Conservation (phyloP, 1,140 invertebrate species). For the Pseudoatta argentina region DNA sequence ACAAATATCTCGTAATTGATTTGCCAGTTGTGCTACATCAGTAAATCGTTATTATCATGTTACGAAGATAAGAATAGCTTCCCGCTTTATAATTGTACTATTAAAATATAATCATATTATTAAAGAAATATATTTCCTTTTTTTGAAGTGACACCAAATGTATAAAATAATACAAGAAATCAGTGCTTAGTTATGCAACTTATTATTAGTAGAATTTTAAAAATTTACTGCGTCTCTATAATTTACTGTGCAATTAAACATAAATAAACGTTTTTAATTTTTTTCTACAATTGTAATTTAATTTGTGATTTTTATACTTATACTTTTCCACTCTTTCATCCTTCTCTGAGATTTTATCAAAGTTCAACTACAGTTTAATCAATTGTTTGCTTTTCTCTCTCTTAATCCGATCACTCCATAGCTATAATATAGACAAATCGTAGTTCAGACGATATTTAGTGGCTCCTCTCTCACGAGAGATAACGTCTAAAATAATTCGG, state of each 20-base stretch:
- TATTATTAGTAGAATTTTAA: neutral
- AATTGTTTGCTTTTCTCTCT: neutral
- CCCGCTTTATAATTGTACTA: neutral
- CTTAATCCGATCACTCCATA: neutral
- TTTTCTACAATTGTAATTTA: neutral
- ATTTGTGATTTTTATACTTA: neutral
- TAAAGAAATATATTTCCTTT: neutral
- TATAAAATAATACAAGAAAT: neutral
- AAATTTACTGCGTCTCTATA: neutral
- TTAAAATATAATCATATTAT: neutral
- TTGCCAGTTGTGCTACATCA: neutral
- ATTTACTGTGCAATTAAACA: neutral
- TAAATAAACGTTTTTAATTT: neutral
- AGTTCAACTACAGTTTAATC: neutral
- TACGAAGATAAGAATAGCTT: neutral
- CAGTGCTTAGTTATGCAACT: too few relatives aligned
- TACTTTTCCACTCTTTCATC: too few relatives aligned
- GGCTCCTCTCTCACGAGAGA: neutral
- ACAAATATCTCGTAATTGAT: conserved; percentile 19
- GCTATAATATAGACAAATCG: neutral
- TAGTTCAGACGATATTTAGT: conserved; percentile 10
- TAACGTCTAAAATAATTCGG: conserved; percentile 46
- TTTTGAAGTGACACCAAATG: neutral
- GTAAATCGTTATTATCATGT: conserved; percentile 3
- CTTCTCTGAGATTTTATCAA: neutral